A percentile compares a stretch with the other conserved stretches of the same genome.
Conservation (phyloP, 1,140 invertebrate genomes). For the Paralvinella palmiformis region DNA sequence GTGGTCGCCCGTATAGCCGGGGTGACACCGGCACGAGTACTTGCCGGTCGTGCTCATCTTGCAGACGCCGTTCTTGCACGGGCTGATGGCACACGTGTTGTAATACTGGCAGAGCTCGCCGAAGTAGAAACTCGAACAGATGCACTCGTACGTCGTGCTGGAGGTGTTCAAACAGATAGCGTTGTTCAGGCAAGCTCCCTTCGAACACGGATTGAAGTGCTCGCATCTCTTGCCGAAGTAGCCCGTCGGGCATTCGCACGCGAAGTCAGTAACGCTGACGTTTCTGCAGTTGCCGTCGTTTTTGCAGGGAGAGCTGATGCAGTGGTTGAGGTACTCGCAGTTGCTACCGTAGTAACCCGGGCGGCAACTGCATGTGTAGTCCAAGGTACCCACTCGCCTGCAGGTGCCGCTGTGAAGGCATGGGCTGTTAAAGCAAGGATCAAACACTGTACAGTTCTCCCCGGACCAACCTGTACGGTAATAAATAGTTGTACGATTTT, state of each 20-base stretch:
- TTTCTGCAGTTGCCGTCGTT: constrained; percentile 15
- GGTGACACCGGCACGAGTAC: constrained; percentile 28
- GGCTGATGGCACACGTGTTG: constrained; percentile 26
- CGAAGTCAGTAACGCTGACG: constrained; percentile 1
- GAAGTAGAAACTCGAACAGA: constrained; percentile 36
- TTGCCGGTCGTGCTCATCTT: constrained; percentile 59
- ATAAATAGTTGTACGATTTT: background rate
- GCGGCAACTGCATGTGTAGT: constrained; percentile 36
- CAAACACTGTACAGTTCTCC: constrained; percentile 2
- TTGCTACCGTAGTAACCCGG: constrained; percentile 36
- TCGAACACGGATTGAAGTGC: constrained; percentile 25
- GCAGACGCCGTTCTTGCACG: constrained; percentile 22
- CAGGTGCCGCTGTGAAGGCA: constrained; percentile 16
- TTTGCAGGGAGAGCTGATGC: constrained; percentile 21
- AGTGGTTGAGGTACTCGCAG: constrained; percentile 44
- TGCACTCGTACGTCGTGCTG: constrained; percentile 35
- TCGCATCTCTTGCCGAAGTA: constrained; percentile 57
- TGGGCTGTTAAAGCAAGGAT: constrained; percentile 12
- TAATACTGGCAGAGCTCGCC: constrained; percentile 42
- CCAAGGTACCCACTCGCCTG: background rate
- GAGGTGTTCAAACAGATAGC: constrained; percentile 6
- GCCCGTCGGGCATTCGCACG: constrained; percentile 10
- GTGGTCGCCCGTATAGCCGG: background rate
- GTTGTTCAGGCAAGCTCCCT: background rate
- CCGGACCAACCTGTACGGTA: constrained; percentile 5